Conservation (phyloP, 2,888 invertebrate species). For the Antheraea assamensis region DNA sequence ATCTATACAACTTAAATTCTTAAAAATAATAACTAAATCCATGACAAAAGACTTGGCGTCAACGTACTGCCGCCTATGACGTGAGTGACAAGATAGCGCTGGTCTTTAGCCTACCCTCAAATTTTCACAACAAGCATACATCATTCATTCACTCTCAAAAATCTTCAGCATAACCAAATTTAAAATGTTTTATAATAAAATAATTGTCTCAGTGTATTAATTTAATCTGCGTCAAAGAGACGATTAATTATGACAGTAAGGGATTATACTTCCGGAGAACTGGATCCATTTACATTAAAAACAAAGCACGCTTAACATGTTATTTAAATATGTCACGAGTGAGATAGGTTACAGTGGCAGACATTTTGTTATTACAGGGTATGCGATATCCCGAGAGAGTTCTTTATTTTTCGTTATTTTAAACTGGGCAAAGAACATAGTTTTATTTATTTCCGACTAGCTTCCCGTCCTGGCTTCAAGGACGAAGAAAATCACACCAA, state of each 20-base stretch:
- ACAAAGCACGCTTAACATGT: not conserved
- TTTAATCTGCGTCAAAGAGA: not conserved
- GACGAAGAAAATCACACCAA: too few species aligned
- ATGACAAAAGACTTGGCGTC: too few species aligned
- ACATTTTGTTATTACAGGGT: constrained; percentile 1
- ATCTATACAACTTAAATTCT: too few species aligned
- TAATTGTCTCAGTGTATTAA: not conserved
- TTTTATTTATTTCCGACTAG: not conserved
- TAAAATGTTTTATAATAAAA: not conserved
- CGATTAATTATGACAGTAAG: not conserved
- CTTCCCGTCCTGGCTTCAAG: too few species aligned
- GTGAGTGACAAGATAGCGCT: too few species aligned
- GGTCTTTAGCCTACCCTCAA: too few species aligned
- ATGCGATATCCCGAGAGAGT: not conserved
- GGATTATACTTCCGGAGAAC: not conserved
- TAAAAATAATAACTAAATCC: too few species aligned
- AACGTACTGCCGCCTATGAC: too few species aligned
- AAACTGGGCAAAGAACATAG: not conserved
- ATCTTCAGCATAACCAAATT: too few species aligned
- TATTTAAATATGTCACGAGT: not conserved
- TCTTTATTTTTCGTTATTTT: not conserved
- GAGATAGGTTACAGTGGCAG: not conserved
- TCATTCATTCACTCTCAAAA: too few species aligned
- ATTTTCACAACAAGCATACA: too few species aligned
- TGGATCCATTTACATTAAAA: not conserved